phyloP scores from a whole-genome alignment of 2,888 invertebrate genomes.

The Nemotelus nigrinus region DNA sequence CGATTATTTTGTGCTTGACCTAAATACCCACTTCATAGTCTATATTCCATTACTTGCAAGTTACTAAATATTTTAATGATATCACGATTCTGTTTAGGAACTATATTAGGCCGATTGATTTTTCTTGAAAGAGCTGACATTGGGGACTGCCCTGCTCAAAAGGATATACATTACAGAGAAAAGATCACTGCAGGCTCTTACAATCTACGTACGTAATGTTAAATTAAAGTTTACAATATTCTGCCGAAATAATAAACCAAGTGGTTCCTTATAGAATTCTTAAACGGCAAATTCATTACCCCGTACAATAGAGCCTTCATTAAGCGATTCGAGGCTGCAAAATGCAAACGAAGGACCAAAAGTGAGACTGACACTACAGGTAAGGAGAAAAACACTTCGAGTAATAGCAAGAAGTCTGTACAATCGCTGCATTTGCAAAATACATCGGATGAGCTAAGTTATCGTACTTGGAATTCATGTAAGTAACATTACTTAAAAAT shows the following conservation, averaged over 20 bases:
- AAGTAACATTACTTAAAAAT: slow-evolving; percentile 15
- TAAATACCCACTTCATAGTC: too few species aligned
- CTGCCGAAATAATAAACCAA: slow-evolving; percentile 1
- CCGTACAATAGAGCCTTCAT: slow-evolving; percentile 71
- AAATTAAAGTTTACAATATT: not conserved
- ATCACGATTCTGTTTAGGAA: slow-evolving; percentile 60
- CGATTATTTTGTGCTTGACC: too few species aligned
- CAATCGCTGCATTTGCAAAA: slow-evolving; percentile 28
- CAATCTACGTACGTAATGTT: slow-evolving; percentile 67
- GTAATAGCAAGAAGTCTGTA: not conserved
- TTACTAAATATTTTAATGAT: too few species aligned
- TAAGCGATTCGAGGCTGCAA: slow-evolving; percentile 67
- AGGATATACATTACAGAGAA: slow-evolving; percentile 73
- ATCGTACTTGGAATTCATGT: slow-evolving; percentile 47
- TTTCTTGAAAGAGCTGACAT: slow-evolving; percentile 70
- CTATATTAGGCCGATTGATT: slow-evolving; percentile 68
- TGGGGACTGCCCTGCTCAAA: slow-evolving; percentile 72
- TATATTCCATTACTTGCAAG: too few species aligned
- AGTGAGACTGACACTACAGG: slow-evolving; percentile 12
- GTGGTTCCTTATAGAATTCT: slow-evolving; percentile 65
- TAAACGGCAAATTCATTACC: slow-evolving; percentile 71
- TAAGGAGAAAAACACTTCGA: not conserved
- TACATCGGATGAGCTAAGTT: slow-evolving; percentile 36
- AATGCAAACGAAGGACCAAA: slow-evolving; percentile 29
- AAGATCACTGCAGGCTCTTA: slow-evolving; percentile 72